Evolutionary conservation across 1,140 invertebrate genomes (phyloP).

Genomic region (Camponotus floridanus): DNA sequence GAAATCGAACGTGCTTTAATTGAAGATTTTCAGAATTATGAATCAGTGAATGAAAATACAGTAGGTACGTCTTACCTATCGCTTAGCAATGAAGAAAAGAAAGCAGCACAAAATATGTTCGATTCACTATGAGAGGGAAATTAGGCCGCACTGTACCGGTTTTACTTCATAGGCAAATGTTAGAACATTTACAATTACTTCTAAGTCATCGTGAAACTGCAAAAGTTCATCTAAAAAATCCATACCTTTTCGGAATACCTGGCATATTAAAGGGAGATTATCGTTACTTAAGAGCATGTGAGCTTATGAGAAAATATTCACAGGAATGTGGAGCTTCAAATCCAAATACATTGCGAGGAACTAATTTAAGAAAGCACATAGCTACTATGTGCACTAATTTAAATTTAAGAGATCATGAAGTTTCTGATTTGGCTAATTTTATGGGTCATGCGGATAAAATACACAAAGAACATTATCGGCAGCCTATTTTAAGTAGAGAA

Average conservation of each 20-base stretch:
- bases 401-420: neutral
- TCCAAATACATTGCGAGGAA: slow-evolving; percentile 6
- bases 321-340: neutral
- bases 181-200: slow-evolving; percentile 1
- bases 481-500: slow-evolving; percentile 17
- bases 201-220: neutral
- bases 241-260: slow-evolving; percentile 1
- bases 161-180: slow-evolving; percentile 16
- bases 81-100: neutral
- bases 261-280: slow-evolving; percentile 23
- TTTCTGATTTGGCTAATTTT: slow-evolving; percentile 19
- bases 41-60: slow-evolving; percentile 12
- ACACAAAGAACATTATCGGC: slow-evolving; percentile 8
- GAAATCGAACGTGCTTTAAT: slow-evolving; percentile 10
- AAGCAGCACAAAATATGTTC: neutral
- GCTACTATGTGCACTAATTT: slow-evolving; percentile 15
- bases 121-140: neutral
- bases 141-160: slow-evolving; percentile 20
- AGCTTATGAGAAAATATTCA: slow-evolving; percentile 19
- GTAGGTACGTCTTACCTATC: neutral
- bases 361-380: slow-evolving; percentile 31
- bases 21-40: neutral
- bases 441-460: neutral
- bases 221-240: neutral
- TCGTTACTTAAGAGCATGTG: slow-evolving; percentile 1